These are phyloP conservation scores for Gadopsis marmoratus DNA, from an alignment of 2,797 vertebrate species.

Conservation along the genomic window DNA sequence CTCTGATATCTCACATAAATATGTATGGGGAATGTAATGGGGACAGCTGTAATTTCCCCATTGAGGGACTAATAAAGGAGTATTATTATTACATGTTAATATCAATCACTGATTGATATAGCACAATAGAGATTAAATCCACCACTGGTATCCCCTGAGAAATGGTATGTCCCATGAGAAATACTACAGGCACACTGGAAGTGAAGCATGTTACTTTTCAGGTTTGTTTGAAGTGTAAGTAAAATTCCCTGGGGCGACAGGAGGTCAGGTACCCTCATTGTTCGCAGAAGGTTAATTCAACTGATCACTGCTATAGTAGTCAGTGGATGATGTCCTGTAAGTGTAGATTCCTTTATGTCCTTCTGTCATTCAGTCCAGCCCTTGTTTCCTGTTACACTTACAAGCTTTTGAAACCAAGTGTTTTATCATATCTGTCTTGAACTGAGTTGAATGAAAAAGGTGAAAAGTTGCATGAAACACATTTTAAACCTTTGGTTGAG, in stretches of 20 bases:
- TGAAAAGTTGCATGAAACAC: background rate
- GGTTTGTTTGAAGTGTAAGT: background rate
- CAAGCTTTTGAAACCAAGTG: background rate
- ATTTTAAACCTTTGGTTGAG: background rate
- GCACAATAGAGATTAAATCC: background rate
- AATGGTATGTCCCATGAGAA: conserved; percentile 27
- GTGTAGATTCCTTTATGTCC: background rate
- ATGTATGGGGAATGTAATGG: background rate
- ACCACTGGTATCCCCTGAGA: background rate
- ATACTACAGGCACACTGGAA: conserved; percentile 8
- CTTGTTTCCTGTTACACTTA: background rate
- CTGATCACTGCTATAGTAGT: background rate
- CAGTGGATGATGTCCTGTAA: background rate
- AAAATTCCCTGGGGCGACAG: background rate
- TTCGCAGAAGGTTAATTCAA: conserved; percentile 9
- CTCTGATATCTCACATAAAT: background rate
- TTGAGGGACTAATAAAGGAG: too few species aligned
- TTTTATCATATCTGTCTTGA: background rate
- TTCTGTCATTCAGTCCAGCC: background rate
- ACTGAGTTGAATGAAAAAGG: background rate
- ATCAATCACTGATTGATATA: background rate
- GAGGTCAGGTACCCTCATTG: background rate
- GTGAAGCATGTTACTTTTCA: conserved; percentile 8
- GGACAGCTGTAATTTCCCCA: too few species aligned
- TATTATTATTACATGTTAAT: background rate